phyloP scores from a whole-genome alignment of 2,888 invertebrate species.

The Vesta saturnalis region DNA sequence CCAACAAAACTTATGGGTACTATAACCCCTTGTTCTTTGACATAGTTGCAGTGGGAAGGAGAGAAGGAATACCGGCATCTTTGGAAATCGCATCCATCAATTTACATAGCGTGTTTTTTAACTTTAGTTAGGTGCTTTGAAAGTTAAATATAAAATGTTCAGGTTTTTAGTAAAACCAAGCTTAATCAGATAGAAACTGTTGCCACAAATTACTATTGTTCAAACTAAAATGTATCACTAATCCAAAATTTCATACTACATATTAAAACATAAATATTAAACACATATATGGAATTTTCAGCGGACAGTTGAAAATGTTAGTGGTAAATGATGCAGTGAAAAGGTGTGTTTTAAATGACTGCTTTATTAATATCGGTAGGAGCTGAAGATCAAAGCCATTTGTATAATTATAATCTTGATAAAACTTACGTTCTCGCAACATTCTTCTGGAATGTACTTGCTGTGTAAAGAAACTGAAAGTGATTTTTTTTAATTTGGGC shows the following conservation, averaged over 20 bases:
- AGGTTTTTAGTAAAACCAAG: neutral
- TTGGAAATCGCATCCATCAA: neutral
- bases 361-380: neutral
- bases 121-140: neutral
- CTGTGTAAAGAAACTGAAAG: too few species aligned
- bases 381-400: too few species aligned
- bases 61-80: neutral
- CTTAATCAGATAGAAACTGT: too few species aligned
- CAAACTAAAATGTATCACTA: neutral
- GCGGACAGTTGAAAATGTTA: neutral
- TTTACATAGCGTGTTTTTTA: too few species aligned
- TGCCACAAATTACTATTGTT: neutral
- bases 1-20: slow-evolving; percentile 9
- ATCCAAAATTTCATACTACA: neutral
- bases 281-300: neutral
- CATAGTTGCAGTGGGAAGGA: neutral
- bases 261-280: neutral
- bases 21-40: slow-evolving; percentile 9
- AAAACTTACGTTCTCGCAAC: too few species aligned
- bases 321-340: neutral
- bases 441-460: too few species aligned
- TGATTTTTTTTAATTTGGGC: too few species aligned
- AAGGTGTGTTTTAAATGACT: neutral
- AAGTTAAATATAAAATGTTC: neutral
- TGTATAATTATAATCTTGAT: too few species aligned